These are phyloP conservation scores for Akabosia matsudoensis DNA, from an alignment of 1,140 invertebrate species.

Conservation along the genomic window DNA sequence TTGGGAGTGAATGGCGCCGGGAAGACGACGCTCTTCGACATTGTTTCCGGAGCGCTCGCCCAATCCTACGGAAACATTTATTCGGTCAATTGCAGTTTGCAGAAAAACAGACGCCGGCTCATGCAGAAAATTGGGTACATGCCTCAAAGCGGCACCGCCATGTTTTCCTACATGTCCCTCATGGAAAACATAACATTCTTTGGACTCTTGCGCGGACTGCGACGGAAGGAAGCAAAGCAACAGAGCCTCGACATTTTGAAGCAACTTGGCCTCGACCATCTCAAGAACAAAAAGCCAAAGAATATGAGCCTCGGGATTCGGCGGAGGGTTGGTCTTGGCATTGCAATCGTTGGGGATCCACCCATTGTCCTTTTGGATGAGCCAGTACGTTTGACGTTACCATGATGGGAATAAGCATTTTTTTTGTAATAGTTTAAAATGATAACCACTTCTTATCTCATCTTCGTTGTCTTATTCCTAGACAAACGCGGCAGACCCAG, in stretches of 20 bases:
- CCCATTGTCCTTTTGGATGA: slow-evolving; percentile 67
- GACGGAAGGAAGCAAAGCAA: neutral
- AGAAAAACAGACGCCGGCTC: neutral
- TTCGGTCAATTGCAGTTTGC: neutral
- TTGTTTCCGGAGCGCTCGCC: neutral
- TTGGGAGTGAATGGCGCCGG: neutral
- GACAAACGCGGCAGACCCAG: neutral
- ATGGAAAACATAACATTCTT: neutral
- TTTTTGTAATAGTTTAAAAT: neutral
- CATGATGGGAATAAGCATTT: too few relatives aligned
- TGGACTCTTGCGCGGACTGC: neutral
- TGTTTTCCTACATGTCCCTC: neutral
- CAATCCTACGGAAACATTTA: neutral
- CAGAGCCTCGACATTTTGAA: neutral
- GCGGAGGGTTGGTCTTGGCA: slow-evolving; percentile 76
- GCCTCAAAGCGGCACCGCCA: neutral
- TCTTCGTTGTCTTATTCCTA: too few relatives aligned
- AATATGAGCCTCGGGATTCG: slow-evolving; percentile 57
- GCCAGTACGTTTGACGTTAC: neutral
- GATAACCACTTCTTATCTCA: neutral
- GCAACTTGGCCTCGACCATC: neutral
- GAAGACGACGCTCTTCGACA: neutral
- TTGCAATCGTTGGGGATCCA: slow-evolving; percentile 74
- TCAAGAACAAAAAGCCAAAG: neutral
- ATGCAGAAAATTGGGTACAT: neutral